Base-by-base conservation (phyloP, 2,888 invertebrate species). In the Apoderus coryli region DNA sequence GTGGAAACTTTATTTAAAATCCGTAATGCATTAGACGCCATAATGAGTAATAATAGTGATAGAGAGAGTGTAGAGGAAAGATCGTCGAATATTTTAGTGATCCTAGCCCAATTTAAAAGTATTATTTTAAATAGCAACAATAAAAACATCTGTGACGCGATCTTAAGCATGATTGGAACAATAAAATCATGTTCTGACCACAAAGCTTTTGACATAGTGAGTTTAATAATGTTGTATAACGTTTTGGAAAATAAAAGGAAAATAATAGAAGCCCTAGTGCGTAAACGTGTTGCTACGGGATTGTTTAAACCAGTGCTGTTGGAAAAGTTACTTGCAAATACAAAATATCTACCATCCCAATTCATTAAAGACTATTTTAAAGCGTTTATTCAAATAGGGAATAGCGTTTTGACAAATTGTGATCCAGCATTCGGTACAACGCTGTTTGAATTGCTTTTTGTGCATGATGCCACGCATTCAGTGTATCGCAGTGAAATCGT, bases 171-270 rank as follows among this genome's bases (percentile, higher is more conserved):
- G n/a, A 57, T 75, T 35, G 61, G 63, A 29, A 55, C 50, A 31
- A 61, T 68, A 31, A 65, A 64, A 48, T 38, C 50, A 1, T 52
- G 48, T 31, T 54, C 61, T 22, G 68, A 70, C 34, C 65, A 71
- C 37, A 74, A 72, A 56, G 64, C 77, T 2, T 62, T 81, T 36
- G 80, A 82, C 56, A 60, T 79, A 29, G 55, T 76, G 10, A 59
- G 79, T 38, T 51, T 80, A 10, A 49, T 77, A n/a, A 63, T 77
- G 42, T 54, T 77, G 11, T 67, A 72, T 41, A 63, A 69, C n/a
- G 63, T 64, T 29, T 61, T 65, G 31, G 68, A 67, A 46, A 65
- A 67, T 22, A 69, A 67, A 42, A 69, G 71, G 44, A 63, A 64
- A 36, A 63, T 63, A 41, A 63, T 76, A 10, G 75, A 78, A 49